Evolutionary conservation across 1,140 invertebrate species (phyloP).

Genomic region (Tribolium castaneum): DNA sequence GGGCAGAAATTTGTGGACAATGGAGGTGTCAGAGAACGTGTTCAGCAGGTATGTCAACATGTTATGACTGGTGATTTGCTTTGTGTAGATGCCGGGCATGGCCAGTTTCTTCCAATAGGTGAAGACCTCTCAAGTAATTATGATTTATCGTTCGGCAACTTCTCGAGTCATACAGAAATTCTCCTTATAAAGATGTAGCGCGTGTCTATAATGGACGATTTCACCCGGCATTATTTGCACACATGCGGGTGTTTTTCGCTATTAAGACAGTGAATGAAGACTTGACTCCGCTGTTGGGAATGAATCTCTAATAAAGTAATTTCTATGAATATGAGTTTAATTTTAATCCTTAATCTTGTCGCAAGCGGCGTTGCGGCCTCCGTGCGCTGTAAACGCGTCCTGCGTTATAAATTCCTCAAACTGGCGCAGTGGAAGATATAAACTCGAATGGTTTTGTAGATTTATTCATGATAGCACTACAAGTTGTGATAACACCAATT

Average conservation of each 20-base stretch:
- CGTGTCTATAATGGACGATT: constrained; percentile 44
- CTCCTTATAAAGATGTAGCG: constrained; percentile 46
- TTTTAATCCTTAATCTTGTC: constrained; percentile 19
- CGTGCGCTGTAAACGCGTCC: background rate
- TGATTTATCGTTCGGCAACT: constrained; percentile 45
- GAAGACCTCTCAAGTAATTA: constrained; percentile 33
- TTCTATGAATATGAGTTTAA: constrained; percentile 17
- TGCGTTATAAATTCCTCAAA: background rate
- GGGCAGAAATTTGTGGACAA: constrained; percentile 21
- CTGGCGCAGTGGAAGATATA: constrained; percentile 7
- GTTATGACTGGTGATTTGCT: constrained; percentile 35
- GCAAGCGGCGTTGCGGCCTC: background rate
- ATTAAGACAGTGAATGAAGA: background rate
- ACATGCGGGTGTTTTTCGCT: background rate
- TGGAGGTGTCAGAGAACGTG: constrained; percentile 24
- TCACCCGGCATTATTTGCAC: background rate
- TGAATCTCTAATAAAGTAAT: background rate
- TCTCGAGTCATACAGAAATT: constrained; percentile 41
- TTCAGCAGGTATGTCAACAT: constrained; percentile 28
- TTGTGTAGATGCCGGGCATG: constrained; percentile 10
- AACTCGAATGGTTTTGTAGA: background rate
- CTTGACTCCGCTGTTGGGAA: no score
- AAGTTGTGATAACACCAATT: constrained; percentile 19
- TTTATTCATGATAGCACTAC: constrained; percentile 7
- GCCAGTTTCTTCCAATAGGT: constrained; percentile 24